These are phyloP conservation scores for Pygmarrhopalites habei DNA, from an alignment of 1,140 invertebrate genomes.

Conservation along the genomic window DNA sequence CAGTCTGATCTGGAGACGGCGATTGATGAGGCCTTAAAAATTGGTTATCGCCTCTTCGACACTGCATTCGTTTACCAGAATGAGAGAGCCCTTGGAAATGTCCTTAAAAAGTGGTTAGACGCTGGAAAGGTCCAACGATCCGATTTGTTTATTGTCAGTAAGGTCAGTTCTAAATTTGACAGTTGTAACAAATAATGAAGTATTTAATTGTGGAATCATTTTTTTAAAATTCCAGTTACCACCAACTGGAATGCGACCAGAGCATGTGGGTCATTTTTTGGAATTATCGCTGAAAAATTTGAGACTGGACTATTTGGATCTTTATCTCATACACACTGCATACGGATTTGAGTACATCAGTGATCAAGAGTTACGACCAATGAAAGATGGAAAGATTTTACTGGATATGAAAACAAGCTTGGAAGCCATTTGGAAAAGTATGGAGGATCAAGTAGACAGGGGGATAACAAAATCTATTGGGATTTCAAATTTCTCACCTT, in stretches of 20 bases:
- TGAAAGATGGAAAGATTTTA: conserved; percentile 45
- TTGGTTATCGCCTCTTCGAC: too few species aligned
- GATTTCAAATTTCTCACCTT: conserved; percentile 53
- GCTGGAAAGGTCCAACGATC: too few species aligned
- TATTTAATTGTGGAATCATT: too few species aligned
- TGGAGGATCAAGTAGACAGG: conserved; percentile 39
- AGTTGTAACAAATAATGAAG: too few species aligned
- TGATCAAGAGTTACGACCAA: conserved; percentile 29
- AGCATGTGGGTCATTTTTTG: conserved; percentile 48
- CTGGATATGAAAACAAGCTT: conserved; percentile 62
- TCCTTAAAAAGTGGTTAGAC: too few species aligned
- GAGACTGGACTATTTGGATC: conserved; percentile 69
- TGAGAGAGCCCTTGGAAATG: too few species aligned
- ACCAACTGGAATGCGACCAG: conserved; percentile 46
- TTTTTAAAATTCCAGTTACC: conserved; percentile 43
- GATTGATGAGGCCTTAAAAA: too few species aligned
- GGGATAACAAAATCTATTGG: conserved; percentile 57
- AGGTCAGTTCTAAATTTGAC: too few species aligned
- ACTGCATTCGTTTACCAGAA: too few species aligned
- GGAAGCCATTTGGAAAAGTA: conserved; percentile 61
- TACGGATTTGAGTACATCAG: conserved; percentile 40
- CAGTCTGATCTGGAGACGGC: too few species aligned
- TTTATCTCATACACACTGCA: conserved; percentile 53
- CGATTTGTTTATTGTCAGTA: too few species aligned
- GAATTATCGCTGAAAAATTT: conserved; percentile 63